These are phyloP conservation scores for Tenthredo distinguenda DNA, from an alignment of 2,888 invertebrate species.

Conservation along the genomic window DNA sequence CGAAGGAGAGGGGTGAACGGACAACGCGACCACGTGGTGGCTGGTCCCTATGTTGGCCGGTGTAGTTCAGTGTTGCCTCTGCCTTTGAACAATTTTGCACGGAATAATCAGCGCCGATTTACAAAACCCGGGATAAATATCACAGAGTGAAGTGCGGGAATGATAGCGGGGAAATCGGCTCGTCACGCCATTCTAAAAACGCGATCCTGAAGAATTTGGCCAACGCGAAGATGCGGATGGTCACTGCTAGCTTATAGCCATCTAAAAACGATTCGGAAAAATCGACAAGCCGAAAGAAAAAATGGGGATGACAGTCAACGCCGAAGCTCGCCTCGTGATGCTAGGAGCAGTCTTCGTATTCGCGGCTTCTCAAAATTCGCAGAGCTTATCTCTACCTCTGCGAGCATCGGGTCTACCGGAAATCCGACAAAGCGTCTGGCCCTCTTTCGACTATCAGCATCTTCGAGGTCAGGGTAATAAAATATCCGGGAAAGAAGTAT, in stretches of 20 bases:
- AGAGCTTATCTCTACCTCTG: neutral
- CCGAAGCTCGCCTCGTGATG: neutral
- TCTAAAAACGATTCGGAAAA: neutral
- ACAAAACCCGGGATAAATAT: neutral
- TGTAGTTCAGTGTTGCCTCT: slow-evolving; percentile 72
- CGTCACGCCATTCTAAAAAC: neutral
- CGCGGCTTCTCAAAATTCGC: neutral
- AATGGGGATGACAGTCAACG: neutral
- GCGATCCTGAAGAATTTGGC: neutral
- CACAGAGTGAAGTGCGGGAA: neutral
- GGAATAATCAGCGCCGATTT: slow-evolving; percentile 7
- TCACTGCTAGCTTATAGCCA: neutral
- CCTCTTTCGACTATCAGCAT: neutral
- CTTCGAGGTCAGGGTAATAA: neutral
- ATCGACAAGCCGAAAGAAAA: neutral
- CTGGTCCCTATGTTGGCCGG: slow-evolving; percentile 64
- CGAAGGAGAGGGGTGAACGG: slow-evolving; percentile 68
- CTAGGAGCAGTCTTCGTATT: neutral
- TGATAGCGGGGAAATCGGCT: neutral
- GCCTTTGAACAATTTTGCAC: slow-evolving; percentile 70
- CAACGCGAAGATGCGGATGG: neutral
- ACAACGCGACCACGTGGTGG: slow-evolving; percentile 74
- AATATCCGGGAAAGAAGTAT: neutral
- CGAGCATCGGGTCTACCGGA: neutral
- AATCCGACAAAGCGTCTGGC: neutral